Base-by-base conservation (phyloP, 2,113 vertebrate genomes). In the Nettapus auritus region DNA sequence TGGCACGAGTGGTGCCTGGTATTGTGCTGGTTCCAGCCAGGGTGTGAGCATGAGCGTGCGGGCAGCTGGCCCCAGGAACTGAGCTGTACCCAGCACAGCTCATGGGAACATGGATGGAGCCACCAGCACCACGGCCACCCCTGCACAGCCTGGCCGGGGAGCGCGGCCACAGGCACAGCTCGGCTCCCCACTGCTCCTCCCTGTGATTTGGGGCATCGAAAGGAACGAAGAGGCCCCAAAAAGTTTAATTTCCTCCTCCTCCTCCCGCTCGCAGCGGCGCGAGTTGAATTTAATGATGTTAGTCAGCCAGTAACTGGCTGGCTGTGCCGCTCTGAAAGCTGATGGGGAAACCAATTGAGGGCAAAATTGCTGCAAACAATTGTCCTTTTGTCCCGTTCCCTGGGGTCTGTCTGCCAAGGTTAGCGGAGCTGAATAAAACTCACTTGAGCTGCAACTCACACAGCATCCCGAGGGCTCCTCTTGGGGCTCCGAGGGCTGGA, bases 341-440 rank as follows among this genome's bases (percentile, higher is more conserved):
- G 95, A 95, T 84, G 95, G 94, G 95, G 95, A 95, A 93, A 94
- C 84, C 96, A 87, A 97, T 92, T 93, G 97, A 97, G 94, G 95
- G 94, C 95, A 94, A 91, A 97, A 96, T 96, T 87, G 91, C 82
- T 73, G 81, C 89, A 89, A 96, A 98, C 97, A 98, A 98, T 97
- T 71, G 95, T 80, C 83, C 94, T 97, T 97, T 98, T 98, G 97
- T 98, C 94, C 97, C 87, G 68, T 83, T 90, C 86, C 86, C 91
- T 79, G 89, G 96, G 93, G 93, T 96, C 97, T 94, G 93, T 96
- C 97, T 97, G 98, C 97, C 96, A 96, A 96, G 97, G 96, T 96
- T 95, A 96, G 96, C 21, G 67, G 94, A 94, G 96, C 97, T 97
- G 97, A 98, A 97, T 97, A 94, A 93, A 85, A 91, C 92, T 96